phyloP scores from a whole-genome alignment of 2,888 invertebrate species.

The Silvanus unidentatus region DNA sequence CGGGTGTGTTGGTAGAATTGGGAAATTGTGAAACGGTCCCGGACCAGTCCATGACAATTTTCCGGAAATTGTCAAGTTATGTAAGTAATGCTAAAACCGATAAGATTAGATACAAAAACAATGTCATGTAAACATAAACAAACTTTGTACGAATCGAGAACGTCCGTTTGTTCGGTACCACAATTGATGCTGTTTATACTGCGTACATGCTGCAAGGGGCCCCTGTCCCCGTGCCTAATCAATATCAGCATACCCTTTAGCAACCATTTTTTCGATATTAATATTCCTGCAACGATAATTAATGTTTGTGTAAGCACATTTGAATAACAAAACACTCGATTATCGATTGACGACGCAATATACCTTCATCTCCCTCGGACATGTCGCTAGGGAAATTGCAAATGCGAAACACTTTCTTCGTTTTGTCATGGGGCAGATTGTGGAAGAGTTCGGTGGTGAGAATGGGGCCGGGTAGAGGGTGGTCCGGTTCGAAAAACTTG shows the following conservation, averaged over 20 bases:
- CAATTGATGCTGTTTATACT: conserved; percentile 76
- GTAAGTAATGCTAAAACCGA: conserved; percentile 49
- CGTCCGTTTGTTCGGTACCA: conserved; percentile 46
- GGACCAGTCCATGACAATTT: conserved; percentile 69
- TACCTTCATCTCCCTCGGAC: conserved; percentile 69
- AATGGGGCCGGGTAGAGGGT: conserved; percentile 31
- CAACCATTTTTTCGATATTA: conserved; percentile 53
- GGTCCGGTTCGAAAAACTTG: conserved; percentile 56
- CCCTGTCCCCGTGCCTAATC: conserved; percentile 84
- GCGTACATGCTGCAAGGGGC: conserved; percentile 76
- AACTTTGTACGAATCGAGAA: conserved; percentile 38
- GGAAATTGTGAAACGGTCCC: conserved; percentile 81
- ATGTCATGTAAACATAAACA: not conserved
- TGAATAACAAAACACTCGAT: not conserved
- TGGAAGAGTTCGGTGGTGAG: conserved; percentile 34
- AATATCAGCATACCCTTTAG: conserved; percentile 69
- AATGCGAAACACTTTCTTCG: conserved; percentile 58
- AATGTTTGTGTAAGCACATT: not conserved
- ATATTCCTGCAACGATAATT: conserved; percentile 29
- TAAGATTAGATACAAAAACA: not conserved
- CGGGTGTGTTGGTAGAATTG: conserved; percentile 61
- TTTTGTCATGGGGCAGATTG: conserved; percentile 57
- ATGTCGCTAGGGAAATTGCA: conserved; percentile 72
- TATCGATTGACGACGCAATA: not conserved
- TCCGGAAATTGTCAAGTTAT: conserved; percentile 53